phyloP scores from a whole-genome alignment of 1,140 invertebrate genomes.

The Drosophila kohkoa region DNA sequence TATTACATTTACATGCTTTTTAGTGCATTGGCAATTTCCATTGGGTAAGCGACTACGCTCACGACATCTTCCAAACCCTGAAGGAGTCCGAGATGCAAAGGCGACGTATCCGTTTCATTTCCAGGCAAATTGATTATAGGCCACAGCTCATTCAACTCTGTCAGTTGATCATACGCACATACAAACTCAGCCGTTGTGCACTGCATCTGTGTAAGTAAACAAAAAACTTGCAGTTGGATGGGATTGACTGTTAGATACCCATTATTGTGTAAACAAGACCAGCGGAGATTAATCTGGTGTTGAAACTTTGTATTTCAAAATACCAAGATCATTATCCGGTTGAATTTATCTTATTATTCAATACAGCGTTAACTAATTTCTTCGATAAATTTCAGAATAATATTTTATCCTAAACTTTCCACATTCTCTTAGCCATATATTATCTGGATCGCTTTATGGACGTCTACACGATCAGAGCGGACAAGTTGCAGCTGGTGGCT shows the following conservation, averaged over 20 bases:
- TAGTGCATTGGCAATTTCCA: conserved; percentile 53
- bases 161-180: conserved; percentile 4
- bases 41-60: conserved; percentile 63
- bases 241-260: too few relatives aligned
- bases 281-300: not conserved
- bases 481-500: conserved; percentile 54
- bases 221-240: too few relatives aligned
- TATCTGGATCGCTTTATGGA: conserved; percentile 65
- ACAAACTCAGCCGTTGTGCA: conserved; percentile 49
- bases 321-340: too few relatives aligned
- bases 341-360: too few relatives aligned
- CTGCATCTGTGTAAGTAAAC: conserved; percentile 57
- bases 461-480: conserved; percentile 35
- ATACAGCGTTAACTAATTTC: too few relatives aligned
- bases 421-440: conserved; percentile 46
- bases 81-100: conserved; percentile 54
- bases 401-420: too few relatives aligned
- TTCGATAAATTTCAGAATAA: too few relatives aligned
- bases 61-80: conserved; percentile 63
- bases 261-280: too few relatives aligned
- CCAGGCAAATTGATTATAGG: conserved; percentile 46
- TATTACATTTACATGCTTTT: not conserved
- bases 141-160: conserved; percentile 45
- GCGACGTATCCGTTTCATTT: conserved; percentile 43
- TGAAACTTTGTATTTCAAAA: too few relatives aligned